Evolutionary conservation across 2,113 vertebrate genomes (phyloP).

Genomic region (Epinephelus cyanopodus): DNA sequence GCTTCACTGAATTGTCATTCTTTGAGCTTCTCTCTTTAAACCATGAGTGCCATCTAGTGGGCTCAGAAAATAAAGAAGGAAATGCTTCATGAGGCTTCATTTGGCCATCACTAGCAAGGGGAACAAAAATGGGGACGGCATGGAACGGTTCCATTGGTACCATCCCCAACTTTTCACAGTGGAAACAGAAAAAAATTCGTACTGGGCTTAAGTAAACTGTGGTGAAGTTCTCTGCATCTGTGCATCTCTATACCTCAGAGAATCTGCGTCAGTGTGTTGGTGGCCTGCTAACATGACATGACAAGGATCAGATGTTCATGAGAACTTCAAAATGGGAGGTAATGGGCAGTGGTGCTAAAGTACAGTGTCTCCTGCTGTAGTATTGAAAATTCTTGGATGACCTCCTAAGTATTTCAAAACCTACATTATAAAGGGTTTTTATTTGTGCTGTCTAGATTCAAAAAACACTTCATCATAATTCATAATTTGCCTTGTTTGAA

Average conservation of each 20-base stretch:
- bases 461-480: not conserved
- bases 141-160: too few relatives aligned
- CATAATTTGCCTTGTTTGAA: conserved; percentile 7
- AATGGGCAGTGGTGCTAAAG: not conserved
- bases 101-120: too few relatives aligned
- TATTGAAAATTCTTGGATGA: not conserved
- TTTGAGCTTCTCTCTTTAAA: too few relatives aligned
- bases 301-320: not conserved
- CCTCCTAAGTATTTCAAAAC: conserved; percentile 4
- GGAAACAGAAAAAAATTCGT: too few relatives aligned
- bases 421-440: conserved; percentile 37
- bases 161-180: too few relatives aligned
- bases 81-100: too few relatives aligned
- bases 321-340: not conserved
- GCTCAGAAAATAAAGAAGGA: too few relatives aligned
- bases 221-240: not conserved
- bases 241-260: not conserved
- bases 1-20: too few relatives aligned
- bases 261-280: not conserved
- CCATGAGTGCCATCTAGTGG: too few relatives aligned
- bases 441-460: conserved; percentile 30
- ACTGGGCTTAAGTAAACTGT: too few relatives aligned
- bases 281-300: not conserved
- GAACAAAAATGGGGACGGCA: too few relatives aligned
- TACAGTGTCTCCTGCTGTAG: not conserved